Evolutionary conservation across 2,888 invertebrate species (phyloP).

Genomic region (Ganaspis brasiliensis): DNA sequence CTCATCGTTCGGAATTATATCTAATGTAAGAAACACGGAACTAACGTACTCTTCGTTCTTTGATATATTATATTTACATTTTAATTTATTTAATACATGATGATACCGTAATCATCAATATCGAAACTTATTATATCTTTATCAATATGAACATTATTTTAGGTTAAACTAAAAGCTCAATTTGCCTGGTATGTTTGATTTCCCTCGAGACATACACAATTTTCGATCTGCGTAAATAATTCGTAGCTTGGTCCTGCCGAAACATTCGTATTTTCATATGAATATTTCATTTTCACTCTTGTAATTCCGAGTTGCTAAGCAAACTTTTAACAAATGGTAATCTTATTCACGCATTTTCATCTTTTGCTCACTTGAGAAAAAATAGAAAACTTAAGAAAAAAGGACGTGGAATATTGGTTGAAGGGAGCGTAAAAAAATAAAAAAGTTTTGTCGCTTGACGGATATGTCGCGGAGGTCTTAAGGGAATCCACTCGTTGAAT

Average conservation of each 20-base stretch:
- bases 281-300: background rate
- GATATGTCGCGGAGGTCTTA: constrained; percentile 26
- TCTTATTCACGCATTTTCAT: background rate
- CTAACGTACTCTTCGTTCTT: no score
- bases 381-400: background rate
- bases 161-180: constrained; percentile 1
- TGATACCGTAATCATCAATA: no score
- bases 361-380: constrained; percentile 40
- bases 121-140: no score
- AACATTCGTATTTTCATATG: background rate
- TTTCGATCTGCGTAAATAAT: constrained; percentile 22
- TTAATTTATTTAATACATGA: no score
- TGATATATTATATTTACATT: no score
- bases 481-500: constrained; percentile 50
- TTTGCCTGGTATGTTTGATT: background rate
- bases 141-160: no score
- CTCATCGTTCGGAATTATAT: no score
- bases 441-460: background rate
- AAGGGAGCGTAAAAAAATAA: background rate
- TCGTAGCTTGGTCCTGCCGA: background rate
- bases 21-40: no score
- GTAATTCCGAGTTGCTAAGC: background rate
- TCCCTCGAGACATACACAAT: background rate
- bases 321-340: background rate
- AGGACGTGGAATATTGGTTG: constrained; percentile 43